Evolutionary conservation across 2,797 vertebrate species (phyloP).

Genomic region (Halcyon leucocephala): DNA sequence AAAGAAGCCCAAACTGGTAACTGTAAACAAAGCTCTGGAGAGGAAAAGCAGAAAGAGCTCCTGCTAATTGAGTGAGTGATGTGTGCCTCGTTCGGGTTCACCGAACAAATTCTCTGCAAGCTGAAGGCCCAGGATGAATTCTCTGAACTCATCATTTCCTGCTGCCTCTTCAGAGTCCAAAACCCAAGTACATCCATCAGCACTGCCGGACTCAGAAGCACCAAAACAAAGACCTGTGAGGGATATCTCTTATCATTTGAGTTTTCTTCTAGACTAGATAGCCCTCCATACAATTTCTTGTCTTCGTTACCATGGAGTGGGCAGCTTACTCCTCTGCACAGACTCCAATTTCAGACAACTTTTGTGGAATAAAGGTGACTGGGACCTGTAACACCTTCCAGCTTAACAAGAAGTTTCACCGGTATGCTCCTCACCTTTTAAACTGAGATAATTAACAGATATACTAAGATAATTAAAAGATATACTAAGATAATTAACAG

Average conservation of each 20-base stretch:
- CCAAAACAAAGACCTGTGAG: not conserved
- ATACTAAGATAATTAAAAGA: not conserved
- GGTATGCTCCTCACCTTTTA: not conserved
- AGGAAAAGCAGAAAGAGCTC: not conserved
- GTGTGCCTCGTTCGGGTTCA: not conserved
- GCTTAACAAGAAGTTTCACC: not conserved
- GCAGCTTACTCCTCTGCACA: not conserved
- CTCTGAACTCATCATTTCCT: not conserved
- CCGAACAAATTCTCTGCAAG: not conserved
- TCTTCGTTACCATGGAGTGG: not conserved
- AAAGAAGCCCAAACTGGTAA: not conserved
- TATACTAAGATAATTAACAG: too few relatives aligned
- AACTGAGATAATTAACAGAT: not conserved
- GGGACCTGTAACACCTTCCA: not conserved
- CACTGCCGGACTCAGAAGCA: not conserved
- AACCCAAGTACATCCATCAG: not conserved
- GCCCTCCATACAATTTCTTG: not conserved
- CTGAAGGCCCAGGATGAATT: not conserved
- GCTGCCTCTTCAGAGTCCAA: not conserved
- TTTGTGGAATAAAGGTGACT: not conserved
- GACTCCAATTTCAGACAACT: not conserved
- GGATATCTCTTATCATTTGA: not conserved
- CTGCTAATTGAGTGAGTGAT: not conserved
- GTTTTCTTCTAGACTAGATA: not conserved
- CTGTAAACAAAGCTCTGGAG: not conserved